Evolutionary conservation across 2,888 invertebrate species (phyloP).

Genomic region (Eupithecia vulgata): DNA sequence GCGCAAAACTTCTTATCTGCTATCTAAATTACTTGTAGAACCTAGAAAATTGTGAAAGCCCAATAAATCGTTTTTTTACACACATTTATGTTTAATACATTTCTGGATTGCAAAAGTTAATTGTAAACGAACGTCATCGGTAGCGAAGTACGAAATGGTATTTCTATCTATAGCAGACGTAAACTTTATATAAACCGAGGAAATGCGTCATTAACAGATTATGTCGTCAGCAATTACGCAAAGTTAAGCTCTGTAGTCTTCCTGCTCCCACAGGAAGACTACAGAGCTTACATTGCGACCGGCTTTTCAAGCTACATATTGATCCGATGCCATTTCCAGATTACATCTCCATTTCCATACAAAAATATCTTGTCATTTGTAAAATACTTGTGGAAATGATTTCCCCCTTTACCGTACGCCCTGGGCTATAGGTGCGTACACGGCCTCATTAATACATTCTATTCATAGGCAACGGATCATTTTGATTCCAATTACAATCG

Average conservation of each 20-base stretch:
- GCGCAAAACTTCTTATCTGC: too few relatives aligned
- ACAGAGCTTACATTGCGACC: neutral
- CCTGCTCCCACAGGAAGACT: slow-evolving; percentile 10
- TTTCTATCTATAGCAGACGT: slow-evolving; percentile 3
- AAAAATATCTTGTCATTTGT: slow-evolving; percentile 36
- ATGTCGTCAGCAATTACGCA: slow-evolving; percentile 42
- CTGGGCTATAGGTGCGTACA: neutral
- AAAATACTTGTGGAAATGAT: slow-evolving; percentile 33
- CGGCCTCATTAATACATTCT: slow-evolving; percentile 3
- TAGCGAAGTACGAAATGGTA: neutral
- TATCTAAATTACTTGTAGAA: too few relatives aligned
- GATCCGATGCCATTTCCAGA: slow-evolving; percentile 44
- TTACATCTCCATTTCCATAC: slow-evolving; percentile 36
- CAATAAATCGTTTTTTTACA: neutral
- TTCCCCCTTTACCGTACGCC: slow-evolving; percentile 10
- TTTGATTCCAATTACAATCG: slow-evolving; percentile 6
- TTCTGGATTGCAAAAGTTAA: neutral
- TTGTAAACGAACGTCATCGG: neutral
- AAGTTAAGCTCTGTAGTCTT: slow-evolving; percentile 37
- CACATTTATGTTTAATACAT: neutral
- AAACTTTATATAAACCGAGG: slow-evolving; percentile 17
- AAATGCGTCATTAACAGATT: slow-evolving; percentile 35
- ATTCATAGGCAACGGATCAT: slow-evolving; percentile 1
- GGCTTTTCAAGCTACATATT: slow-evolving; percentile 36
- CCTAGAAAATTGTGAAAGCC: too few relatives aligned